phyloP scores from a whole-genome alignment of 2,113 vertebrate genomes.

The Gymnarchus niloticus region DNA sequence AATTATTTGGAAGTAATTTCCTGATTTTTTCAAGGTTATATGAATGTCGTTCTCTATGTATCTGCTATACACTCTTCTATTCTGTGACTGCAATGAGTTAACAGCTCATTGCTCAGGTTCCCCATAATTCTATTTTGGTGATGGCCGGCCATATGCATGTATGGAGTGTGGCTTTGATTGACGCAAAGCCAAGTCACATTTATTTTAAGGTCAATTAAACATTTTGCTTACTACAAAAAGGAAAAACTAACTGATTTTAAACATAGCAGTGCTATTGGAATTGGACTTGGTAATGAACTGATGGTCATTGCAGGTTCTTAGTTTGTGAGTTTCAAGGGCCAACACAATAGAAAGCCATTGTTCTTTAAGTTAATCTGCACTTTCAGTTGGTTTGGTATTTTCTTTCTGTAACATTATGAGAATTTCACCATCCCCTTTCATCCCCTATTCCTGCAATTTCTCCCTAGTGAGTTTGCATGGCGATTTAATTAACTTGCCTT shows the following conservation, averaged over 20 bases:
- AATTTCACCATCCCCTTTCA: background rate
- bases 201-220: background rate
- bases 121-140: background rate
- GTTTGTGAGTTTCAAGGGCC: background rate
- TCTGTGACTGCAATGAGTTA: too few species aligned
- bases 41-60: too few species aligned
- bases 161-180: background rate
- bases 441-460: background rate
- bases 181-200: background rate
- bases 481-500: slow-evolving; percentile 55
- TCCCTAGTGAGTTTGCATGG: slow-evolving; percentile 50
- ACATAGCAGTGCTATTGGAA: background rate
- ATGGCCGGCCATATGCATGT: background rate
- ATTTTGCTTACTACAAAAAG: background rate
- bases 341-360: background rate
- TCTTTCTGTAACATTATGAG: background rate
- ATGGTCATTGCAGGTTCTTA: background rate
- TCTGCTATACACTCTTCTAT: too few species aligned
- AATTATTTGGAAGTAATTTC: too few species aligned
- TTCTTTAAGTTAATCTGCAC: background rate
- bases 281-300: background rate
- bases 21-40: too few species aligned
- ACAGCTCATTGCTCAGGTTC: background rate
- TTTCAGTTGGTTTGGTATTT: background rate
- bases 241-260: background rate